Conservation (phyloP, 1,140 invertebrate species). For the Melanaphis sacchari region DNA sequence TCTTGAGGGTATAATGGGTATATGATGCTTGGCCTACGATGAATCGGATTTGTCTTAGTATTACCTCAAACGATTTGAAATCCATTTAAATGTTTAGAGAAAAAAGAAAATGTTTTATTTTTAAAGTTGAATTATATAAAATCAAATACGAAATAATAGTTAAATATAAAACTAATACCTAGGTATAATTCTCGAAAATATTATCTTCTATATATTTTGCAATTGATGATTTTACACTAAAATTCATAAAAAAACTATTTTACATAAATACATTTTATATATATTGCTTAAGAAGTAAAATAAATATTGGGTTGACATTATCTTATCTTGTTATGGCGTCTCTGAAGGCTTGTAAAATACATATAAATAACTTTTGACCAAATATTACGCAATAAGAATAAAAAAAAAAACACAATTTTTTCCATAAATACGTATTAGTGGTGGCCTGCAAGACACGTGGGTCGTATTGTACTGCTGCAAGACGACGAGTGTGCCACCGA, state of each 20-base stretch:
- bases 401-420: background rate
- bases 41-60: too few relatives aligned
- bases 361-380: background rate
- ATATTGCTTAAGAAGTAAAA: background rate
- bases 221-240: background rate
- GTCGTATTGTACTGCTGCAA: background rate
- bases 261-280: too few relatives aligned
- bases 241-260: too few relatives aligned
- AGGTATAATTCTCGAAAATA: too few relatives aligned
- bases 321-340: background rate
- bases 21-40: too few relatives aligned
- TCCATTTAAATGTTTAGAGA: too few relatives aligned
- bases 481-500: background rate
- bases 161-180: too few relatives aligned
- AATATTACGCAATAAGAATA: background rate
- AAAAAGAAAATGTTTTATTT: too few relatives aligned
- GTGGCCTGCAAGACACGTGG: background rate
- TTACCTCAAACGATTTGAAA: too few relatives aligned
- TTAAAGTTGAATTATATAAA: too few relatives aligned
- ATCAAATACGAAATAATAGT: too few relatives aligned
- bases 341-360: background rate
- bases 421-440: background rate
- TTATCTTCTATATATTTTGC: too few relatives aligned
- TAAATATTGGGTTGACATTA: background rate
- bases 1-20: background rate